These are phyloP conservation scores for Drosophila littoralis DNA, from an alignment of 1,140 invertebrate genomes.

Conservation along the genomic window DNA sequence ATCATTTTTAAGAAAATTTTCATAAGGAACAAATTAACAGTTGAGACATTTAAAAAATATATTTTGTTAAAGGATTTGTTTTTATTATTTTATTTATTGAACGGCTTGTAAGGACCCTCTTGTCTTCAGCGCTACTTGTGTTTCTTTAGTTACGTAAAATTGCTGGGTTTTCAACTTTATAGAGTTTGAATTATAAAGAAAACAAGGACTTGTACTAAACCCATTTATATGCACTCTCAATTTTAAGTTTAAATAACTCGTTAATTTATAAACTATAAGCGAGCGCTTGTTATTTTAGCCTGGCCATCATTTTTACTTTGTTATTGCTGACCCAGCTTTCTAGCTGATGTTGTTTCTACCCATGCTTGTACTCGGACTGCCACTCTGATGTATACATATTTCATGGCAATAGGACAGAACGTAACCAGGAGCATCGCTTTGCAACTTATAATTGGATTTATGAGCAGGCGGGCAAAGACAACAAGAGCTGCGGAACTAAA, in stretches of 20 bases:
- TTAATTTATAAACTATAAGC: neutral
- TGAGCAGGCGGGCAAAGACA: slow-evolving; percentile 40
- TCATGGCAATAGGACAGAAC: slow-evolving; percentile 17
- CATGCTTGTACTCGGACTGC: neutral
- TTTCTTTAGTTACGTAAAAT: too few species aligned
- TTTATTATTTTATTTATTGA: too few species aligned
- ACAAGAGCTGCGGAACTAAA: slow-evolving; percentile 4
- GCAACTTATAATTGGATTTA: slow-evolving; percentile 68
- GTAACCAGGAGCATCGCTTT: slow-evolving; percentile 40
- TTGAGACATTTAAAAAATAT: too few species aligned
- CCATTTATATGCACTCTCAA: too few species aligned
- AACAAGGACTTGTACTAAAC: too few species aligned
- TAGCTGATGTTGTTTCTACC: slow-evolving; percentile 12
- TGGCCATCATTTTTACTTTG: neutral
- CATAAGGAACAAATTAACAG: too few species aligned
- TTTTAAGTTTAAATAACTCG: neutral
- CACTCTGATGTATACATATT: slow-evolving; percentile 7
- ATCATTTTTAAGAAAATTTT: neutral
- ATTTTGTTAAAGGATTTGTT: too few species aligned
- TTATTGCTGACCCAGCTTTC: slow-evolving; percentile 14
- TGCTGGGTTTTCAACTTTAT: too few species aligned
- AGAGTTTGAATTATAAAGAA: too few species aligned
- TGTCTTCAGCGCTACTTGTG: too few species aligned
- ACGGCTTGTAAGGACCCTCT: too few species aligned
- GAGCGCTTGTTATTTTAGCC: neutral